A percentile compares a stretch with the other conserved stretches of the same genome.
Evolutionary conservation across 1,140 invertebrate species (phyloP).

Genomic region (Aradophagus sp.): DNA sequence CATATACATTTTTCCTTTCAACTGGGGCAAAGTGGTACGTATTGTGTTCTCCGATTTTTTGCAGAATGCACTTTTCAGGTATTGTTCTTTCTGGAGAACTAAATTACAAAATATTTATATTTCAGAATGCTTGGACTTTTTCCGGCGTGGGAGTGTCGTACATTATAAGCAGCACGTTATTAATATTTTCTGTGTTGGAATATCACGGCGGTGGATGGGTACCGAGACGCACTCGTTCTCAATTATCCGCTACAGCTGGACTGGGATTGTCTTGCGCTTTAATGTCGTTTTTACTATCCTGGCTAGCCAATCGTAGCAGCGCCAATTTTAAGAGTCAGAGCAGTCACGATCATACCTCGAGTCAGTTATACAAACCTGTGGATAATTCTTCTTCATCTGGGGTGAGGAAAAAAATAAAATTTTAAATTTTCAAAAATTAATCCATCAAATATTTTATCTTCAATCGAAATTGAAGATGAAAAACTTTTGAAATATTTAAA

Average conservation of each 20-base stretch:
- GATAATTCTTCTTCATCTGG: slow-evolving; percentile 73
- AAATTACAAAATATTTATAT: slow-evolving; percentile 4
- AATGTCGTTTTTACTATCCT: slow-evolving; percentile 69
- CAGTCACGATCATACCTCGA: slow-evolving; percentile 63
- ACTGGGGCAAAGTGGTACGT: slow-evolving; percentile 87
- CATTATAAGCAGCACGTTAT: slow-evolving; percentile 66
- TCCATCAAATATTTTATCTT: too few relatives aligned
- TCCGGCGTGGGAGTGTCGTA: slow-evolving; percentile 71
- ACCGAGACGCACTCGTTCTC: slow-evolving; percentile 69
- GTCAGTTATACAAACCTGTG: slow-evolving; percentile 72
- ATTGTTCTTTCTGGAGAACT: too few relatives aligned
- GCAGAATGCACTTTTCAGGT: too few relatives aligned
- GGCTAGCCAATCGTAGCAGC: slow-evolving; percentile 66
- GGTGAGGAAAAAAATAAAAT: slow-evolving; percentile 60
- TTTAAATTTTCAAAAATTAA: too few relatives aligned
- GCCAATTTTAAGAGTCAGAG: slow-evolving; percentile 63
- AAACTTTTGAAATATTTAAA: too few relatives aligned
- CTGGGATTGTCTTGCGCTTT: slow-evolving; percentile 69
- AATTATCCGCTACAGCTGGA: slow-evolving; percentile 67
- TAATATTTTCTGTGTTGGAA: slow-evolving; percentile 70
- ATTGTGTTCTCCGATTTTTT: too few relatives aligned
- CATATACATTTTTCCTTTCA: slow-evolving; percentile 86
- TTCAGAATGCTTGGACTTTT: slow-evolving; percentile 73
- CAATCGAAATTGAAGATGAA: too few relatives aligned
- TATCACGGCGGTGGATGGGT: slow-evolving; percentile 72